Base-by-base conservation (phyloP, 2,888 invertebrate species). In the Drosophila antonietae region DNA sequence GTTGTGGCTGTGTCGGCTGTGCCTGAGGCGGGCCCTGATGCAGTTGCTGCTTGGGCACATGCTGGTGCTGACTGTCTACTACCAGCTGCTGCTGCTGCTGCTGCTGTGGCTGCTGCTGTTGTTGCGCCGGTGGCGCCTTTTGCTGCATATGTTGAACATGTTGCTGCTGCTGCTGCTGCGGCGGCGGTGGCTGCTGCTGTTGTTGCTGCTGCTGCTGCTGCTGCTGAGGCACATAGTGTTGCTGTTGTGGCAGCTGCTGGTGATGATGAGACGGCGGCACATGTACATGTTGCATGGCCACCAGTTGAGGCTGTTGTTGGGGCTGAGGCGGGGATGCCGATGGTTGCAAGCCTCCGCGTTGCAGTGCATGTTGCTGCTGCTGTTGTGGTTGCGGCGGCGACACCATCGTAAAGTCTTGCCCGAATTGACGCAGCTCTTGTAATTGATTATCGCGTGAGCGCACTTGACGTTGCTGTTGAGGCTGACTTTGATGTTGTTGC, bases 341-440 rank as follows among this genome's bases (percentile, higher is more conserved):
- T 52, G 72, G 90, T 66, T 49, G 88, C 76, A 59, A 81, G 78
- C 57, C 62, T 75, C 86, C 51, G 69, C 76, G 55, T 31, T 80
- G 77, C 67, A 80, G 8, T 72, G 82, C 28, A 72, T 83, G 88
- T 60, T 74, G 88, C 31, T 92, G 83, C 75, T 91, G 91, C 31
- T 78, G 84, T 60, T 83, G 88, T 10, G 93, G 92, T 62, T 83
- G 88, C 14, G 93, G 92, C 49, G 90, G 88, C 75, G 93, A 90
- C 20, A 53, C 52, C 37, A 75, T 91, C 78, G 15, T 89, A 93
- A 97, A 97, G 80, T 97, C 97, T 84, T 95, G 94, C 0, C 96
- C 95, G 92, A 97, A 97, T 90, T 96, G 96, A 78, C 96, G 95
- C 63, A 97, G 92, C 68, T 97, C 96, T 72, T 93, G 92, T 65